Evolutionary conservation across 2,113 vertebrate species (phyloP), one percentile per base, ranked within the genome.

Genomic region (Ivindomyrus marchei): DNA sequence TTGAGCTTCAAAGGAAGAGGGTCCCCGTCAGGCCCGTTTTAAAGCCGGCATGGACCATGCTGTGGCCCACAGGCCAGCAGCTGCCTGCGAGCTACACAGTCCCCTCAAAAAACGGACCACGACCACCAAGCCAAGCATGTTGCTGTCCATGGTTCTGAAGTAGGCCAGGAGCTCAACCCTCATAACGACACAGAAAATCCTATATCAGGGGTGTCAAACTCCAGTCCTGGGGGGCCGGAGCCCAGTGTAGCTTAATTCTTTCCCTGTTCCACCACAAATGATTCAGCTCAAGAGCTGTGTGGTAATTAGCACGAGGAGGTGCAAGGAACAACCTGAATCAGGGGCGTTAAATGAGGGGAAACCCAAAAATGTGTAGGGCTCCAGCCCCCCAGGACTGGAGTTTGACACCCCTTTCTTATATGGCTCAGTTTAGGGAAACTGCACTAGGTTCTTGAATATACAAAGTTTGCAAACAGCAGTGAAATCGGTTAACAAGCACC

Each of bases 111-210:
- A 13, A 10, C 56, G 10, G 36, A 36, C 10, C 56, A 36, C 4
- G 17, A 45, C 89, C 84, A 49, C 36, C 89, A 21, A 88, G 39
- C 4, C 6, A 36, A 58, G 80, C 58, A 13, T 50, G 85, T 17
- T 42, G 83, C 93, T 94, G 92, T 94, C 93, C 93, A 85, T 93
- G 94, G 94, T 94, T 42, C 91, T 91, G 89, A 85, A 85, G 84
- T 3, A 27, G 11, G 36, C 36, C 31, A 8, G 74, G 36, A 2
- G 17, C 74, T 80, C 74, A 80, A 24, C 10, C 24, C 4, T 50
- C 5, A 50, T 50, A 86, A 47, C 10, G 9, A 47, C 84, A 47
- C n/a, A 27, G 45, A 27, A 50, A 50, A 4, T 50, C 84, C 49
- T 86, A 49, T 1, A 49, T 21, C 53, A 21, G 53, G 53, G 53